Conservation (phyloP, 2,797 vertebrate genomes). For the Dromococcyx pavoninus region DNA sequence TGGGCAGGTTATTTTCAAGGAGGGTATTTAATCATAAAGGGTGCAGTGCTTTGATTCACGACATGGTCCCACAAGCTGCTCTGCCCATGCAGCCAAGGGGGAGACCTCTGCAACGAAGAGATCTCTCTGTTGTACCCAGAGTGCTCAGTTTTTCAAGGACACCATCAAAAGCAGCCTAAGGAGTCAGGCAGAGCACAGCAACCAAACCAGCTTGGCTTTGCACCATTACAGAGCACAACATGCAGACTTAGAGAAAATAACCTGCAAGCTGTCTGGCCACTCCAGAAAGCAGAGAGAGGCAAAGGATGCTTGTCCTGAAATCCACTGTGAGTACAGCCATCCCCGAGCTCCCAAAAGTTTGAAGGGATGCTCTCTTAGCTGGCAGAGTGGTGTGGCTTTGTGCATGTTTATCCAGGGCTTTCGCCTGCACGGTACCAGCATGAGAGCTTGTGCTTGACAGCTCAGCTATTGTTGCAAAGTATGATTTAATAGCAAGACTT, state of each 20-base stretch:
- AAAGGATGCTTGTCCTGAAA: not conserved
- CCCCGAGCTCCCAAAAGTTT: not conserved
- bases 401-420: not conserved
- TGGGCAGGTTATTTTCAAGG: not conserved
- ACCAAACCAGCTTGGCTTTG: not conserved
- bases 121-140: not conserved
- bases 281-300: not conserved
- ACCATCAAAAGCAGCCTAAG: not conserved
- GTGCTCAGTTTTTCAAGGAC: not conserved
- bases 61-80: not conserved
- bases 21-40: not conserved
- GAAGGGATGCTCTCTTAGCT: not conserved
- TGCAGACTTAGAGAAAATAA: not conserved
- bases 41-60: not conserved
- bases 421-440: not conserved
- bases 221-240: not conserved
- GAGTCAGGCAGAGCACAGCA: not conserved
- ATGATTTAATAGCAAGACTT: slow-evolving; percentile 67
- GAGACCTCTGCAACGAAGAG: not conserved
- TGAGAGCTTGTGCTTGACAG: slow-evolving; percentile 16
- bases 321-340: not conserved
- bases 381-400: not conserved
- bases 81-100: not conserved
- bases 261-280: not conserved
- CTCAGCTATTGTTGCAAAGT: slow-evolving; percentile 57